A percentile compares a stretch with the other conserved stretches of the same genome.
phyloP scores from a whole-genome alignment of 1,140 invertebrate genomes.

The Drosophila sucinea region DNA sequence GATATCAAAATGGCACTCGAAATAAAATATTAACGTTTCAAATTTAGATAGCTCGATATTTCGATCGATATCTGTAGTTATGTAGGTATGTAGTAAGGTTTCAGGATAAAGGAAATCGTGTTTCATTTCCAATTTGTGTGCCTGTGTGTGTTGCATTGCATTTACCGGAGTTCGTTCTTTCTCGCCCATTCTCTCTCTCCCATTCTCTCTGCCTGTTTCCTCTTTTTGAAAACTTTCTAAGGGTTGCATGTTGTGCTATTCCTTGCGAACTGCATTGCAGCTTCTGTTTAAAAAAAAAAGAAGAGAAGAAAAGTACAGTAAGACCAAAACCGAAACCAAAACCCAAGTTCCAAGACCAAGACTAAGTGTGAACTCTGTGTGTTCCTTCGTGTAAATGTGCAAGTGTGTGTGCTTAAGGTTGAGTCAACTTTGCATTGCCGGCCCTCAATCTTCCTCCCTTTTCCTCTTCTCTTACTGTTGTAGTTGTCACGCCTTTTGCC shows the following conservation, averaged over 20 bases:
- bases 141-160: conserved; percentile 27
- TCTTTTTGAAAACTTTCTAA: conserved; percentile 1
- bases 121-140: conserved; percentile 28
- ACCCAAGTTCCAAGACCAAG: conserved; percentile 1
- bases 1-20: no score
- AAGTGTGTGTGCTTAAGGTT: conserved; percentile 10
- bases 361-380: neutral
- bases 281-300: conserved; percentile 5
- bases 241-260: conserved; percentile 11
- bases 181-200: conserved; percentile 14
- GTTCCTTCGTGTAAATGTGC: neutral
- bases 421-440: conserved; percentile 22
- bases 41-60: no score
- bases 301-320: conserved; percentile 19
- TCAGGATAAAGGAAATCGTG: neutral
- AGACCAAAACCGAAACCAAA: conserved; percentile 12
- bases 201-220: neutral
- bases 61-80: no score
- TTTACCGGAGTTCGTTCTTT: conserved; percentile 45
- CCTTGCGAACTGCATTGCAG: conserved; percentile 17
- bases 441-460: neutral
- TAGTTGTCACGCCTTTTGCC: conserved; percentile 60
- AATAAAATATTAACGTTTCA: no score
- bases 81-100: no score
- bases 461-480: conserved; percentile 12